A percentile compares a stretch with the other conserved stretches of the same genome.
phyloP scores from a whole-genome alignment of 2,888 invertebrate genomes.

The Pterostichus niger region DNA sequence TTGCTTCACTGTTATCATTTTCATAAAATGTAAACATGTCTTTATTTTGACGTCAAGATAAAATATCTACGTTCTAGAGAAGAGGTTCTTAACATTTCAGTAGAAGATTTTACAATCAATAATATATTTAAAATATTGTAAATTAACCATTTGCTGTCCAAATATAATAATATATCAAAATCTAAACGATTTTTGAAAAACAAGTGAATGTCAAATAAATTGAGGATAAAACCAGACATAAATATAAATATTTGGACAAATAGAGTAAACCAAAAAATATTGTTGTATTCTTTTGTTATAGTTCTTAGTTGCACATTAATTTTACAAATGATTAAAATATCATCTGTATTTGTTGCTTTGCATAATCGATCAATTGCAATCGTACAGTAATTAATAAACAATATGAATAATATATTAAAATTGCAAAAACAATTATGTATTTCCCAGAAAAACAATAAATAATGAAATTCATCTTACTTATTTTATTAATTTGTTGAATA shows the following conservation, averaged over 20 bases:
- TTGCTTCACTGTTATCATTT: too few relatives aligned
- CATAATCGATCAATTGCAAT: background rate
- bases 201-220: background rate
- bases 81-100: too few relatives aligned
- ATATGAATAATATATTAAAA: background rate
- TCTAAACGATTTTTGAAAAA: background rate
- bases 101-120: background rate
- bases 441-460: background rate
- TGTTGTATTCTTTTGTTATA: background rate
- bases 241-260: background rate
- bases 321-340: background rate
- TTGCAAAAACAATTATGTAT: background rate
- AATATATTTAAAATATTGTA: background rate
- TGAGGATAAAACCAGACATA: background rate
- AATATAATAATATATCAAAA: background rate
- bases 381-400: background rate
- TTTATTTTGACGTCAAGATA: too few relatives aligned
- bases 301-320: background rate
- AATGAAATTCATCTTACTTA: background rate
- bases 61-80: too few relatives aligned
- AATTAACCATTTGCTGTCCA: background rate
- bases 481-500: background rate
- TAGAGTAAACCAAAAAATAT: background rate
- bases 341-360: background rate
- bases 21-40: too few relatives aligned